Base-by-base conservation (phyloP, 1,140 invertebrate species). In the Nebria ingens region DNA sequence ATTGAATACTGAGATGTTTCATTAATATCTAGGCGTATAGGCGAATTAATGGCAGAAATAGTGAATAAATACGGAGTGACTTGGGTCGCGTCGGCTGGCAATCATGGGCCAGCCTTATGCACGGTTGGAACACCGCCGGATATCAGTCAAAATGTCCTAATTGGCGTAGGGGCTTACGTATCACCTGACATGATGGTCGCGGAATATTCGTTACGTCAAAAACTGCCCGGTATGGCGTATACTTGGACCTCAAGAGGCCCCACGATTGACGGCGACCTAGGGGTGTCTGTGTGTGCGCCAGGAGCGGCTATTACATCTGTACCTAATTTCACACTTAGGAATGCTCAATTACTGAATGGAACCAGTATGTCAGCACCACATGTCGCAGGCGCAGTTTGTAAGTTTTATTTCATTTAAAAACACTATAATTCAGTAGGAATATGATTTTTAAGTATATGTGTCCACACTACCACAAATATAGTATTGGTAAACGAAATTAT, bases 181-280 rank as follows among this genome's bases (percentile, higher is more conserved):
- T 96, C 93, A 0, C 90, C 93, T 3, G 91, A 96, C 59, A 98
- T 98, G 95, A 97, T 97, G 91, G 74, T 84, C 52, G 91, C 93
- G 4, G 91, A 95, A 68, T 97, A 98, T 77, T 91, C 91, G 0
- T 77, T 97, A 70, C 78, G 89, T 51, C 83, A 91, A 68, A 87
- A 86, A 71, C 70, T 91, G 53, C 82, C 88, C 9, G 84, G 85
- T 17, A 91, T 86, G 73, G 85, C 91, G 2, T 98, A 93, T 71
- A 96, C 93, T 2, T 99, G 94, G 94, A 90, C 91, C 45, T 95
- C 91, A 1, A 79, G 96, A 53, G 96, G 89, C 50, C 87, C 87
- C 21, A 90, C 87, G 57, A 78, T 85, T 45, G 93, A 98, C 73
- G 97, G 96, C 38, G 89, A 84, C 34, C 74, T 85, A 50, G 96